Conservation (phyloP, 2,113 vertebrate species). For the Lontra canadensis region DNA sequence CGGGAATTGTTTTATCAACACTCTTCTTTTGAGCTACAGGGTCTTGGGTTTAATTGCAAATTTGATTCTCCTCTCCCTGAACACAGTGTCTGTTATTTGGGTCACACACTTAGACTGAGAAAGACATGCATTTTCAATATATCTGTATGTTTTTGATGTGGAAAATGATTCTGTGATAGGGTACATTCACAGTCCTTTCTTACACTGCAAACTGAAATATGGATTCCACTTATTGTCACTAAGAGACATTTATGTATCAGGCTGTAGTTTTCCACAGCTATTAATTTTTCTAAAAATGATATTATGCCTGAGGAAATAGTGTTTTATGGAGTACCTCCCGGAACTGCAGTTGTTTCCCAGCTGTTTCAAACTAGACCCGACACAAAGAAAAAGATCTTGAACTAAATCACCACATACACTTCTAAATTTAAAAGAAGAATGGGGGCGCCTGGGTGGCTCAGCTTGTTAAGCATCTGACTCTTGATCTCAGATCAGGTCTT, state of each 20-base stretch:
- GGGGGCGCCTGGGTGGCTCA: background rate
- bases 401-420: background rate
- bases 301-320: background rate
- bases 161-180: background rate
- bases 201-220: background rate
- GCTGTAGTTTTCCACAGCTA: background rate
- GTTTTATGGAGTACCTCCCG: background rate
- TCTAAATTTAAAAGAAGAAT: constrained; percentile 1
- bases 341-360: background rate
- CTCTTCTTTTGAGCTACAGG: constrained; percentile 25
- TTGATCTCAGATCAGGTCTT: background rate
- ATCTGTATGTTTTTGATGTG: background rate
- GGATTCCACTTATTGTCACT: background rate
- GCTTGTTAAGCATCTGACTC: background rate
- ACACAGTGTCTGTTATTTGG: background rate
- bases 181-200: background rate
- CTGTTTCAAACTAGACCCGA: background rate
- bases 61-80: constrained; percentile 53
- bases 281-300: background rate
- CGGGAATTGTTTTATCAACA: constrained; percentile 47
- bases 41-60: constrained; percentile 64
- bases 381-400: background rate
- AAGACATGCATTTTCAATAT: background rate
- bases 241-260: background rate
- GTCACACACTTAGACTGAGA: constrained; percentile 1